phyloP scores from a whole-genome alignment of 2,888 invertebrate species.

The Ashinkailepas kermadecensis region DNA sequence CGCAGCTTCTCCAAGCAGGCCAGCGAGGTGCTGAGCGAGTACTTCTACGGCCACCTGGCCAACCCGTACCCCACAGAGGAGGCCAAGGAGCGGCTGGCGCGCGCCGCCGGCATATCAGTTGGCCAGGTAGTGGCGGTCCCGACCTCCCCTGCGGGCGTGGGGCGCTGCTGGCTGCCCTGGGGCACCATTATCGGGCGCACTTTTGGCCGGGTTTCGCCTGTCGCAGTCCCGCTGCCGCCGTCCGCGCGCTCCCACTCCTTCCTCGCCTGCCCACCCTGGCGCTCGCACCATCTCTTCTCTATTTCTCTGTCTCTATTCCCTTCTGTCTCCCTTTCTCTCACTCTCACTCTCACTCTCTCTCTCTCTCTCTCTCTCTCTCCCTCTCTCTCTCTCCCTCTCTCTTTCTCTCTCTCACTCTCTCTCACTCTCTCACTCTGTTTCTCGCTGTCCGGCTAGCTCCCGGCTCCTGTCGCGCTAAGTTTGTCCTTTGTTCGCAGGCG shows the following conservation, averaged over 20 bases:
- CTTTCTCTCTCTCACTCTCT: neutral
- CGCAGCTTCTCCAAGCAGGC: slow-evolving; percentile 73
- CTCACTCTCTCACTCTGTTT: neutral
- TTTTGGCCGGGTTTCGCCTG: slow-evolving; percentile 20
- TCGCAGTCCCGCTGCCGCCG: neutral
- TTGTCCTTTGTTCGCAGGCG: slow-evolving; percentile 32
- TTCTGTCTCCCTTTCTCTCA: no score
- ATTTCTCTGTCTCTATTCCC: no score
- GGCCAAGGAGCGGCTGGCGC: slow-evolving; percentile 97
- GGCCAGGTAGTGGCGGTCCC: slow-evolving; percentile 60
- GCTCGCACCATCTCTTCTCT: no score
- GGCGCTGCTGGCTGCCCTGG: neutral
- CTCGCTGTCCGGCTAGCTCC: neutral
- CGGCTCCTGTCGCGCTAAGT: neutral
- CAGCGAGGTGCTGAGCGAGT: slow-evolving; percentile 97
- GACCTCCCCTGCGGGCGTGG: neutral
- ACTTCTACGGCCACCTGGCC: slow-evolving; percentile 98
- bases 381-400: neutral
- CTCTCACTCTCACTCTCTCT: no score
- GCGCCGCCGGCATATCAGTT: slow-evolving; percentile 98
- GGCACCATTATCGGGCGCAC: slow-evolving; percentile 2
- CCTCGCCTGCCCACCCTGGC: no score
- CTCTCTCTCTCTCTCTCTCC: neutral
- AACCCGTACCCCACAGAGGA: slow-evolving; percentile 99
- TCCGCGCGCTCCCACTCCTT: no score